Percentiles rank a stretch among this genome's conserved stretches.
phyloP scores from a whole-genome alignment of 1,140 invertebrate genomes.

The Eriocheir sinensis region DNA sequence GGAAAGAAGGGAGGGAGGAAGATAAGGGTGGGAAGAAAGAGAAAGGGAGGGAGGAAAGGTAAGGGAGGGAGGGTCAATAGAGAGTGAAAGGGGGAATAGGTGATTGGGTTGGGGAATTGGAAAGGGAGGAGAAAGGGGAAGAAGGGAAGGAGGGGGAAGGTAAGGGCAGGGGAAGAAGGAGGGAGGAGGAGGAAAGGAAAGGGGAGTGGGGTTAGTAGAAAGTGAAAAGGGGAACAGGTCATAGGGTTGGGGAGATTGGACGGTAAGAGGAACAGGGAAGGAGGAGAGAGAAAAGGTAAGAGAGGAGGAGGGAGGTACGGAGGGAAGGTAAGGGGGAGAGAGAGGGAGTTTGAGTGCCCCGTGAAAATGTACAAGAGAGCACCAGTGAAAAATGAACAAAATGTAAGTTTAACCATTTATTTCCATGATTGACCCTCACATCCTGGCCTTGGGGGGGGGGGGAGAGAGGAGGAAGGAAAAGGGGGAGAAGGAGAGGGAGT shows the following conservation, averaged over 20 bases:
- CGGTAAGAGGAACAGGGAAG: too few relatives aligned
- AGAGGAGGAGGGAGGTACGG: neutral
- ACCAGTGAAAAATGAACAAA: constrained; percentile 28
- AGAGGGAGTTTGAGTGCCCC: neutral
- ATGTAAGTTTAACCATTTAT: constrained; percentile 58
- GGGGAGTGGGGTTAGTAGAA: too few relatives aligned
- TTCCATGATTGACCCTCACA: constrained; percentile 31
- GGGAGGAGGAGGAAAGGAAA: too few relatives aligned
- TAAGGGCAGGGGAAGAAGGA: neutral
- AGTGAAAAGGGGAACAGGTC: neutral
- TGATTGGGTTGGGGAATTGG: neutral
- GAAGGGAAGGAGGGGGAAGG: neutral
- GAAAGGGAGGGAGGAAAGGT: too few relatives aligned
- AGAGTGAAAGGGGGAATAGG: neutral
- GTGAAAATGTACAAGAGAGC: constrained; percentile 1
- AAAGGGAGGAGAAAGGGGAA: neutral
- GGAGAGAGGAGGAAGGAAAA: neutral
- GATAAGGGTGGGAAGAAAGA: neutral
- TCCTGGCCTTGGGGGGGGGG: neutral
- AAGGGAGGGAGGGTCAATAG: too few relatives aligned
- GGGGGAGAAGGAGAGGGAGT: too few relatives aligned
- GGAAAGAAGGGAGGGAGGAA: neutral
- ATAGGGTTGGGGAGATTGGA: neutral
- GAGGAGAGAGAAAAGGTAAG: neutral
- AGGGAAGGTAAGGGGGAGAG: neutral